Evolutionary conservation across 2,797 vertebrate genomes (phyloP).

Genomic region (Chelmon rostratus): DNA sequence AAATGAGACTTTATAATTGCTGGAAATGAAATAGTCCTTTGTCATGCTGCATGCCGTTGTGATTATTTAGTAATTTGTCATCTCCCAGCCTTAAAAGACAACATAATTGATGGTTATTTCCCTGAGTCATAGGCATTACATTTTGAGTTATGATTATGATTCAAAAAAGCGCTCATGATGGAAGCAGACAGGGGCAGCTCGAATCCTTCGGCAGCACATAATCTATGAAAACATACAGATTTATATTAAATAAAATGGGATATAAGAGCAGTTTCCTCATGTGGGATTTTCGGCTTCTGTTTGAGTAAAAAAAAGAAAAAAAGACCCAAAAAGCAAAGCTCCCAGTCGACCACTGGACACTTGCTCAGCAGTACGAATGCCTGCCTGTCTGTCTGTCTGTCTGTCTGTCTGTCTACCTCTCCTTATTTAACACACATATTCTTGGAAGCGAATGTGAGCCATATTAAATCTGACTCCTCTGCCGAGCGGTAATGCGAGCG

Average conservation of each 20-base stretch:
- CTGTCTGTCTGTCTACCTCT: constrained; percentile 42
- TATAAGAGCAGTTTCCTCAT: constrained; percentile 48
- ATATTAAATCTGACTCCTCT: constrained; percentile 83
- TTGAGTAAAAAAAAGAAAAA: constrained; percentile 12
- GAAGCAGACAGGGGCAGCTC: constrained; percentile 6
- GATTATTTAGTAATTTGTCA: constrained; percentile 37
- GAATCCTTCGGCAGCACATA: constrained; percentile 20
- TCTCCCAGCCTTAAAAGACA: constrained; percentile 26
- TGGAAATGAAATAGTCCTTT: constrained; percentile 46
- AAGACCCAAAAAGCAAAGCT: not conserved
- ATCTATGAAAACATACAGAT: constrained; percentile 39
- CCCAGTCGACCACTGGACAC: constrained; percentile 17
- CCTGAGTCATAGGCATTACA: constrained; percentile 17
- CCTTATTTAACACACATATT: constrained; percentile 79
- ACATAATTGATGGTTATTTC: constrained; percentile 15
- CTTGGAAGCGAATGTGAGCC: constrained; percentile 81
- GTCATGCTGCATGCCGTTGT: constrained; percentile 21
- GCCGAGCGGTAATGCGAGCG: constrained; percentile 73
- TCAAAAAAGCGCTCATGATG: constrained; percentile 32
- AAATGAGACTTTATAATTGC: constrained; percentile 43
- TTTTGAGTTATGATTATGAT: constrained; percentile 41
- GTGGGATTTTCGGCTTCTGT: constrained; percentile 18
- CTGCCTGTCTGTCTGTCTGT: constrained; percentile 47
- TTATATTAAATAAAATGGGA: constrained; percentile 43
- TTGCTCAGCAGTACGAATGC: constrained; percentile 18